Base-by-base conservation (phyloP, 2,113 vertebrate genomes). In the Tetrao urogallus region DNA sequence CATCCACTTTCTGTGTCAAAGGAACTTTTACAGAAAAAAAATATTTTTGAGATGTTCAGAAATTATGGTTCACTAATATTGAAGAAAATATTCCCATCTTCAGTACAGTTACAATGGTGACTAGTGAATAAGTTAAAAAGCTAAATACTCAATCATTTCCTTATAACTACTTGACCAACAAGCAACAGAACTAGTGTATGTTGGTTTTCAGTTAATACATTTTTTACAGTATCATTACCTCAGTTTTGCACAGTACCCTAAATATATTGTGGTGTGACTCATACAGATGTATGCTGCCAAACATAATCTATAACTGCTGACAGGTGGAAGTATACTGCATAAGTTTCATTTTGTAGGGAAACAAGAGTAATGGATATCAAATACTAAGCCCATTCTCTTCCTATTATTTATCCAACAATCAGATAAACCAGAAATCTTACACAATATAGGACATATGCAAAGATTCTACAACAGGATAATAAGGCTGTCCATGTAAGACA, bases 211-310 rank as follows among this genome's bases (percentile, higher is more conserved):
- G 52, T 24, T 34, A 81, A 64, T 47, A 77, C 7, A 50, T 60
- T 86, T 82, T 78, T 42, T 86, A 60, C 3, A 50, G 19, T 32
- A 75, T 28, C 65, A 10, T 30, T 89, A 84, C 28, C 32, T 80
- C 61, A 43, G 27, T 74, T 92, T 86, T 92, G 50, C 32, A 27
- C 21, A 40, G 61, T 54, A 86, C 72, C n/a, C 83, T 90, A 81
- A 88, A 74, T 88, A 86, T 77, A 88, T 65, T 38, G 47, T 81
- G 27, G 32, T 64, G 18, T 81, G 80, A 90, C 50, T 95, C 86
- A 86, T 54, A 70, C 12, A 70, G 73, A 89, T 50, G 47, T 50
- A 47, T 4, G 9, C 52, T 86, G 84, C 77, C 80, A 92, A 94
- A 74, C 3, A 4, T 28, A 36, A 86, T 90, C 80, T 88, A 24